These are phyloP conservation scores for Plebejus argus DNA, from an alignment of 2,888 invertebrate genomes.

Conservation along the genomic window DNA sequence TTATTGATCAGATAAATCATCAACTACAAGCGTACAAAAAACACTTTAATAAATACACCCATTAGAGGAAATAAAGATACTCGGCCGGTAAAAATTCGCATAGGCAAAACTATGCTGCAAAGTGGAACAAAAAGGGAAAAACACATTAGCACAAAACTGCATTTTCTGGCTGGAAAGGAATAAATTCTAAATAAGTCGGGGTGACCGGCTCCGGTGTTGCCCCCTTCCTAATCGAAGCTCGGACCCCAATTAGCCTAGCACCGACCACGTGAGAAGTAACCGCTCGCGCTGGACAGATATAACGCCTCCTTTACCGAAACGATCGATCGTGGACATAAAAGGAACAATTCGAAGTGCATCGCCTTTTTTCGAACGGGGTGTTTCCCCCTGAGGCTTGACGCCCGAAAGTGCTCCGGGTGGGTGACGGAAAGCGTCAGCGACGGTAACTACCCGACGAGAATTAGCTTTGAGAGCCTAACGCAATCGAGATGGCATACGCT, in stretches of 20 bases:
- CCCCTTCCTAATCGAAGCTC: constrained; percentile 57
- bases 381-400: constrained; percentile 63
- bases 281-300: constrained; percentile 64
- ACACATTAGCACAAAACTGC: constrained; percentile 25
- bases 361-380: constrained; percentile 75
- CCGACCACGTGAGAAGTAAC: constrained; percentile 71
- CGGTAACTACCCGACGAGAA: constrained; percentile 52
- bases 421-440: constrained; percentile 66
- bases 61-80: neutral
- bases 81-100: constrained; percentile 8
- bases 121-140: constrained; percentile 15
- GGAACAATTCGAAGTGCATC: constrained; percentile 78
- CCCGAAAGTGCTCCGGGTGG: constrained; percentile 70
- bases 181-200: constrained; percentile 32
- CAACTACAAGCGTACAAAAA: neutral
- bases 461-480: constrained; percentile 54
- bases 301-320: constrained; percentile 76
- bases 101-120: constrained; percentile 1
- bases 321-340: constrained; percentile 80
- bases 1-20: neutral
- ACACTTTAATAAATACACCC: neutral
- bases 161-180: constrained; percentile 24
- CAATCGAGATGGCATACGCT: constrained; percentile 44
- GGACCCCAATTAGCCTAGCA: constrained; percentile 68
- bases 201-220: constrained; percentile 32